phyloP scores from a whole-genome alignment of 1,140 invertebrate species.

The Conus ventricosus region DNA sequence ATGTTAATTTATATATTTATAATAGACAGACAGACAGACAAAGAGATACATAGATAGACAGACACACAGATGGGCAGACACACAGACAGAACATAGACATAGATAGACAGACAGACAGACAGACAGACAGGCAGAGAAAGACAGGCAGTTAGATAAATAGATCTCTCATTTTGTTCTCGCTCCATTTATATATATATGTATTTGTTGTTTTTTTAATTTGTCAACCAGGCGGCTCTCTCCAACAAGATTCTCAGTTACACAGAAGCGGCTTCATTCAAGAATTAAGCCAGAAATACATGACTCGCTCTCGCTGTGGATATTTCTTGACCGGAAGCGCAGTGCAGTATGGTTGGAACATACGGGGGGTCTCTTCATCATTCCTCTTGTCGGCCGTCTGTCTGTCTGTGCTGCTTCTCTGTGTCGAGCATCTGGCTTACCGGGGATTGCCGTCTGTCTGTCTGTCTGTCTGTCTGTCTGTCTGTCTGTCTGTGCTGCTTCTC shows the following conservation, averaged over 20 bases:
- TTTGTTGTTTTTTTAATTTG: not conserved
- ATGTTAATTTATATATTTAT: no score
- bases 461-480: conserved; percentile 67
- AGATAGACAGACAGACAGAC: not conserved
- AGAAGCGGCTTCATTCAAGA: conserved; percentile 50
- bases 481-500: conserved; percentile 79
- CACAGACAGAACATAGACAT: not conserved
- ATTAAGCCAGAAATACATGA: conserved; percentile 50
- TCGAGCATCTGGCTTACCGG: conserved; percentile 93
- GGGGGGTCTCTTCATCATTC: conserved; percentile 86
- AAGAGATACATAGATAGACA: no score
- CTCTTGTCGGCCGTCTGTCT: conserved; percentile 87
- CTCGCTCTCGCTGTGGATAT: conserved; percentile 43
- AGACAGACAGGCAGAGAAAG: not conserved
- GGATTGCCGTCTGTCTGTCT: conserved; percentile 71
- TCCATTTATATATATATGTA: no score
- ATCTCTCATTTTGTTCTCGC: no score
- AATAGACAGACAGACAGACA: no score
- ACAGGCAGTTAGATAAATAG: not conserved
- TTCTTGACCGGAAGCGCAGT: conserved; percentile 78
- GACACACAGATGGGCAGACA: not conserved
- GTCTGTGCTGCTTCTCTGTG: conserved; percentile 85
- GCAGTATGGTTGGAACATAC: conserved; percentile 50
- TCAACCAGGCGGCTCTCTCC: conserved; percentile 44
- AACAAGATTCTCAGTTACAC: conserved; percentile 49